Evolutionary conservation across 1,140 invertebrate species (phyloP).

Genomic region (Sycobia sp.): DNA sequence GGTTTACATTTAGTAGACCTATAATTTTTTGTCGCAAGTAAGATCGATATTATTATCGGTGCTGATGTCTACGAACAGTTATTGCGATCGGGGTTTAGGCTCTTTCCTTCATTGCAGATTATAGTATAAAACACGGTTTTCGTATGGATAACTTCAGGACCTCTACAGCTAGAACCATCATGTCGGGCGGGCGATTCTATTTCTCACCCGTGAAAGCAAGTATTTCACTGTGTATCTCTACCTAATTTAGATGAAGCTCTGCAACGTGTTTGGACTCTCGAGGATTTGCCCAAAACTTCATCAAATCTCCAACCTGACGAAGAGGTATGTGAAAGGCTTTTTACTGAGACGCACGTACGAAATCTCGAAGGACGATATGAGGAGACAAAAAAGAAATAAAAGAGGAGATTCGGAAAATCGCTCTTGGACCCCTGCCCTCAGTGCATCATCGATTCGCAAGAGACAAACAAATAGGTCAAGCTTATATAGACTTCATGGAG

Average conservation of each 20-base stretch:
- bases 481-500: too few species aligned
- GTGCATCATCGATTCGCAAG: too few species aligned
- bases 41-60: conserved; percentile 29
- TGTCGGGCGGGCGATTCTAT: neutral
- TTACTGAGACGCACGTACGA: too few species aligned
- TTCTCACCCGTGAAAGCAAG: neutral
- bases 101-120: conserved; percentile 41
- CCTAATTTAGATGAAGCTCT: conserved; percentile 26
- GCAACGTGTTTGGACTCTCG: conserved; percentile 27
- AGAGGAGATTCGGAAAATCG: too few species aligned
- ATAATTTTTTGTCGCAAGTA: neutral
- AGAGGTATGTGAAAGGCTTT: too few species aligned
- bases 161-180: neutral
- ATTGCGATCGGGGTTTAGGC: conserved; percentile 29
- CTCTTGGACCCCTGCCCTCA: too few species aligned
- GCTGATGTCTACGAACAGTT: conserved; percentile 20
- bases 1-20: conserved; percentile 26
- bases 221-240: neutral
- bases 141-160: neutral
- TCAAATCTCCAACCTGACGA: conserved; percentile 14
- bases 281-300: conserved; percentile 4
- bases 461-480: too few species aligned
- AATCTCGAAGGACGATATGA: neutral
- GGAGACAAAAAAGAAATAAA: too few species aligned
- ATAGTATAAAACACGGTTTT: conserved; percentile 6